Evolutionary conservation across 35 echinoderm and acorn worm genomes (phyloP).

Genomic region (Holothuria glaberrima): DNA sequence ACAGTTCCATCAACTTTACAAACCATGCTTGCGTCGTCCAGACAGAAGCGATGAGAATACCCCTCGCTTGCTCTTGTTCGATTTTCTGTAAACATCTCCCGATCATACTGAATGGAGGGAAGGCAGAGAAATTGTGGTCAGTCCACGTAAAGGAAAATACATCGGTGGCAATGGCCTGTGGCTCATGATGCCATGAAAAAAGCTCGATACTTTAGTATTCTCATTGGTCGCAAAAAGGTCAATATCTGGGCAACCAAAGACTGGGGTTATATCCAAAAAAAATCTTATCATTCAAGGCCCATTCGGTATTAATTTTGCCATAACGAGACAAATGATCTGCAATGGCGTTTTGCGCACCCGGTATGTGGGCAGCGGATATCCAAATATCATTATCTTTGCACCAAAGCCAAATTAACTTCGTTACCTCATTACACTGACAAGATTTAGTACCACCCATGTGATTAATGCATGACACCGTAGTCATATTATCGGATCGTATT

Average conservation of each 20-base stretch:
- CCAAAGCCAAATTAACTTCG: too few species aligned
- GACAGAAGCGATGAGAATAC: constrained; percentile 38
- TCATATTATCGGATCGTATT: constrained; percentile 66
- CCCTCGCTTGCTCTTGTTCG: constrained; percentile 45
- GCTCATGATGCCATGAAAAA: constrained; percentile 47
- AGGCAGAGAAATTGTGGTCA: constrained; percentile 17
- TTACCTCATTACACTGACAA: too few species aligned
- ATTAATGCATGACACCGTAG: constrained; percentile 60
- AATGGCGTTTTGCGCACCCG: constrained; percentile 46
- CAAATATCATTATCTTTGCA: too few species aligned
- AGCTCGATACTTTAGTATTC: constrained; percentile 11
- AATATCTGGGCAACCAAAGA: constrained; percentile 47
- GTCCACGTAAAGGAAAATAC: constrained; percentile 25
- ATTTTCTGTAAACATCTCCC: too few species aligned
- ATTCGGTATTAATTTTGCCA: too few species aligned
- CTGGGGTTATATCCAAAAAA: constrained; percentile 20
- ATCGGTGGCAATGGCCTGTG: constrained; percentile 12
- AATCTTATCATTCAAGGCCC: too few species aligned
- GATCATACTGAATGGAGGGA: too few species aligned
- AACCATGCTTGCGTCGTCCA: constrained; percentile 57
- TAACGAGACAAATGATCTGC: not conserved
- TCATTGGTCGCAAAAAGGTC: too few species aligned
- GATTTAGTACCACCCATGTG: too few species aligned
- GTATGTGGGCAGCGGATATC: too few species aligned
- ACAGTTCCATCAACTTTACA: constrained; percentile 39